These are phyloP conservation scores for Cyanoramphus novaezelandiae DNA, from an alignment of 2,113 vertebrate genomes.

Conservation along the genomic window DNA sequence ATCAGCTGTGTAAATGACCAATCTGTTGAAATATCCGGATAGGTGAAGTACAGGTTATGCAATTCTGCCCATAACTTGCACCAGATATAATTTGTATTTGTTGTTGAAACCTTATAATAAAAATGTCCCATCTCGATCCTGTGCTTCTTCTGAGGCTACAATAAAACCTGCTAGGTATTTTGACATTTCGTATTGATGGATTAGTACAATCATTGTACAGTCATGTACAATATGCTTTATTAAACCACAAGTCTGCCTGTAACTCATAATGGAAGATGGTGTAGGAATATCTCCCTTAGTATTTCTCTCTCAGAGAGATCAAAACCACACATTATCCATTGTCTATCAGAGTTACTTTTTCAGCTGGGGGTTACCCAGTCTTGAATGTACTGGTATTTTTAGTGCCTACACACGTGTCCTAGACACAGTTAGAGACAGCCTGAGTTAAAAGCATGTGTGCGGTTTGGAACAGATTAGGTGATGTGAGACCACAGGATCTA, in stretches of 20 bases:
- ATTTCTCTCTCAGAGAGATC: not conserved
- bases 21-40: not conserved
- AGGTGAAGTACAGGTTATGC: not conserved
- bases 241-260: not conserved
- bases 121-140: not conserved
- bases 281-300: not conserved
- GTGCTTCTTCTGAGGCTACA: not conserved
- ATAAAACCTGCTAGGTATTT: not conserved
- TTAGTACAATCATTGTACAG: not conserved
- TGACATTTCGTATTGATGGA: not conserved
- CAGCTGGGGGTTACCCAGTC: not conserved
- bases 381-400: not conserved
- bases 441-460: not conserved
- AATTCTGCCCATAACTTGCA: not conserved
- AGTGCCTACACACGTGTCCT: not conserved
- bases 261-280: not conserved
- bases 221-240: not conserved
- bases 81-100: not conserved
- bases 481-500: not conserved
- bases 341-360: not conserved
- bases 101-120: not conserved
- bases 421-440: not conserved
- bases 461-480: not conserved
- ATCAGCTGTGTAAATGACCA: conserved; percentile 14
- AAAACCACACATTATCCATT: not conserved